Evolutionary conservation across 2,797 vertebrate genomes (phyloP).

Genomic region (Argya squamiceps): DNA sequence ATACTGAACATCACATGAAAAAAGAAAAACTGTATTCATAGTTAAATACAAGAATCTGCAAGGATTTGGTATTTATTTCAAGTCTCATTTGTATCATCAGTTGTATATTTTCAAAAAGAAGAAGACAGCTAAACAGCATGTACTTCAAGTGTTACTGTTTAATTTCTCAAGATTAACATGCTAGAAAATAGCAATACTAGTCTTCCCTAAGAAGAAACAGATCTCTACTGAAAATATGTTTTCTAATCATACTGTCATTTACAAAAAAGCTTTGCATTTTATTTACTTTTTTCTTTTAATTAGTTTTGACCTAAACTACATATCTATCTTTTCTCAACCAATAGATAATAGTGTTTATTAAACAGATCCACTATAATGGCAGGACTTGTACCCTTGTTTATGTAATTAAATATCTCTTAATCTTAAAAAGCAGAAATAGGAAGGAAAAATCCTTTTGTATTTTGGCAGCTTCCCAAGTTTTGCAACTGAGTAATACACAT

Average conservation of each 20-base stretch:
- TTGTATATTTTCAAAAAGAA: not conserved
- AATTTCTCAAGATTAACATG: not conserved
- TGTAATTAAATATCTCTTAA: not conserved
- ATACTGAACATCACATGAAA: not conserved
- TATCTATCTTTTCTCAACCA: not conserved
- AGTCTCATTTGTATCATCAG: not conserved
- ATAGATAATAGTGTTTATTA: not conserved
- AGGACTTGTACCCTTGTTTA: not conserved
- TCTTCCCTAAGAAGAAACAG: not conserved
- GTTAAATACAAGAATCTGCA: not conserved
- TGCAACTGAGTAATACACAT: not conserved
- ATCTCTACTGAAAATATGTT: not conserved
- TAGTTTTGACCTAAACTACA: not conserved
- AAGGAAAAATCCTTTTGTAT: not conserved
- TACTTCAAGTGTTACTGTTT: not conserved
- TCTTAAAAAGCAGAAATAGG: not conserved
- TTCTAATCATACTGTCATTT: not conserved
- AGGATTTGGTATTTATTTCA: not conserved
- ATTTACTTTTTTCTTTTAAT: not conserved
- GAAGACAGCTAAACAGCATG: not conserved
- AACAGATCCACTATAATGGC: not conserved
- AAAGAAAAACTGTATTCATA: not conserved
- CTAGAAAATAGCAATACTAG: not conserved
- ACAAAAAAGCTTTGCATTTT: not conserved
- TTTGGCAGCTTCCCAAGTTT: constrained; percentile 9